phyloP scores from a whole-genome alignment of 1,140 invertebrate genomes.

The Acromyrmex heyeri region DNA sequence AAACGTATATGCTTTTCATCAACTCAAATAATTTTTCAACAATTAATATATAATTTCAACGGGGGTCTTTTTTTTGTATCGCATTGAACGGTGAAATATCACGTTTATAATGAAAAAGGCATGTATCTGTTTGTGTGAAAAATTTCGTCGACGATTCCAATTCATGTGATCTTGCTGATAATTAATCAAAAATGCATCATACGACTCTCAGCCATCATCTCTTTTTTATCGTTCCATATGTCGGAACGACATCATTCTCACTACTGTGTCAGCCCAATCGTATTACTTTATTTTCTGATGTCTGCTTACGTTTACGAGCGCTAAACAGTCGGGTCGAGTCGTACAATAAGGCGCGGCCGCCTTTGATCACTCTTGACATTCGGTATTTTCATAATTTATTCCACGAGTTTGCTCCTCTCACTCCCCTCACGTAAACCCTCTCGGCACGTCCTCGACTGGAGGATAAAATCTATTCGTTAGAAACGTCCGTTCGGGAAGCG shows the following conservation, averaged over 20 bases:
- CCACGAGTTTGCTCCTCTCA: slow-evolving; percentile 46
- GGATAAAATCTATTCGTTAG: slow-evolving; percentile 73
- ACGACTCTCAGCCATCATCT: background rate
- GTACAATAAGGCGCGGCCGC: slow-evolving; percentile 78
- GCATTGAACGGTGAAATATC: slow-evolving; percentile 25
- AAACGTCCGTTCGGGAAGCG: slow-evolving; percentile 56
- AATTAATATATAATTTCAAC: slow-evolving; percentile 18
- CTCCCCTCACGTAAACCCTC: slow-evolving; percentile 7
- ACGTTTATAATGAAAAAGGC: background rate
- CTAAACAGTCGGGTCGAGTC: slow-evolving; percentile 68
- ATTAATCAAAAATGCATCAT: slow-evolving; percentile 55
- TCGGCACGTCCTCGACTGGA: background rate
- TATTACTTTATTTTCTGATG: slow-evolving; percentile 70
- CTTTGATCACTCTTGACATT: slow-evolving; percentile 83
- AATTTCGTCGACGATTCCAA: slow-evolving; percentile 12
- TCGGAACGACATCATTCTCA: slow-evolving; percentile 75
- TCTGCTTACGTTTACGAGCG: slow-evolving; percentile 69
- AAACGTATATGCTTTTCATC: background rate
- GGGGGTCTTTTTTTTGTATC: background rate
- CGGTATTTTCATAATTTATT: slow-evolving; percentile 83
- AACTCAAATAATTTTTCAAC: background rate
- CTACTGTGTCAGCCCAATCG: slow-evolving; percentile 49
- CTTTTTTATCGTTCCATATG: slow-evolving; percentile 24
- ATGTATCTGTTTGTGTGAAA: background rate
- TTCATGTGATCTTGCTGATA: slow-evolving; percentile 3